Evolutionary conservation across 2,113 vertebrate genomes (phyloP).

Genomic region (Peromyscus californicus): DNA sequence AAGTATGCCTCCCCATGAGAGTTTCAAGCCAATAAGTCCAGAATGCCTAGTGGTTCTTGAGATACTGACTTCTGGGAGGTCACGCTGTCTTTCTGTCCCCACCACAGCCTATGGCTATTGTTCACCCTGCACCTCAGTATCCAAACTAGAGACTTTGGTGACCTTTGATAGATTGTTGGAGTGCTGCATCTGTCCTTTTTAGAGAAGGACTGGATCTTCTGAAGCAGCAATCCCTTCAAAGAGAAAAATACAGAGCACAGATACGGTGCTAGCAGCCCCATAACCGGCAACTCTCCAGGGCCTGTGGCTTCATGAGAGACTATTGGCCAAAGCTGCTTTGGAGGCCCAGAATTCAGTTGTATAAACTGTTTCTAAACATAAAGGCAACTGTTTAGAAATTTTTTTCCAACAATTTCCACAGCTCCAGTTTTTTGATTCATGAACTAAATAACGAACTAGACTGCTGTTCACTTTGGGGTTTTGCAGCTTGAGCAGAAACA

Average conservation of each 20-base stretch:
- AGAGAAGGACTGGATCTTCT: neutral
- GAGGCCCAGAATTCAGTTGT: neutral
- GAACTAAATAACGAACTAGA: neutral
- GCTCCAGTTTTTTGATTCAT: conserved; percentile 28
- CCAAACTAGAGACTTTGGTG: conserved; percentile 22
- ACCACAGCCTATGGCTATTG: neutral
- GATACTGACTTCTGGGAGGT: neutral
- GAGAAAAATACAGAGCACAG: neutral
- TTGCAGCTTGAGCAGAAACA: neutral
- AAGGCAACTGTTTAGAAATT: conserved; percentile 36
- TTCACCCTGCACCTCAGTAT: neutral
- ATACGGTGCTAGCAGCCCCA: neutral
- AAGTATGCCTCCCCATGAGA: neutral
- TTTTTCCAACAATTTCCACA: conserved; percentile 20
- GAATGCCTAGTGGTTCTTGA: neutral
- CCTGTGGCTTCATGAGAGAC: conserved; percentile 16
- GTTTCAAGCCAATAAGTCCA: neutral
- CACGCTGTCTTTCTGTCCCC: neutral
- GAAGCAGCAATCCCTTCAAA: conserved; percentile 51
- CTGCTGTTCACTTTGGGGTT: neutral
- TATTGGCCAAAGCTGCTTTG: conserved; percentile 12
- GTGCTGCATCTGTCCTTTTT: conserved; percentile 24
- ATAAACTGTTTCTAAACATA: conserved; percentile 18
- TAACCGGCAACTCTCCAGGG: neutral
- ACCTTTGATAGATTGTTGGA: neutral